phyloP scores from a whole-genome alignment of 2,797 vertebrate species.

The Oreonectes daqikongensis region DNA sequence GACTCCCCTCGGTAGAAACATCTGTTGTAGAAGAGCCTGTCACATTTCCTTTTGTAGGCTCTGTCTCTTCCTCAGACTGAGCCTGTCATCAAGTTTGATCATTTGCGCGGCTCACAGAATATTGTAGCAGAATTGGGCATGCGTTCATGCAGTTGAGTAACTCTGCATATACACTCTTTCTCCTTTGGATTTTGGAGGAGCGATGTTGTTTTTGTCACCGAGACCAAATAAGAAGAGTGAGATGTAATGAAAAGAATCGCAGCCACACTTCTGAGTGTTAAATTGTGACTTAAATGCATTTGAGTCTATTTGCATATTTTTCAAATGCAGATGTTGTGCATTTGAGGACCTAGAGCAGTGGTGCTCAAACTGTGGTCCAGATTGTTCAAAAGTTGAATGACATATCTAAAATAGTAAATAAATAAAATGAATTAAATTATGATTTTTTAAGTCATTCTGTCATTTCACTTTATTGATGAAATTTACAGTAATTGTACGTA shows the following conservation, averaged over 20 bases:
- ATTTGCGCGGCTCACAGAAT: constrained; percentile 75
- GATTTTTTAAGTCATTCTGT: too few relatives aligned
- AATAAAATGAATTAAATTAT: neutral
- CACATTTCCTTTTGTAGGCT: constrained; percentile 79
- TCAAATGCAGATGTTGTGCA: neutral
- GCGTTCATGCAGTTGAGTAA: constrained; percentile 66
- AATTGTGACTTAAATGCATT: neutral
- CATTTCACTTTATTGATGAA: too few relatives aligned
- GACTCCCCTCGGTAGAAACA: constrained; percentile 85
- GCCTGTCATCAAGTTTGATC: constrained; percentile 80
- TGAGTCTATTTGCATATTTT: neutral
- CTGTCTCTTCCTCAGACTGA: constrained; percentile 65
- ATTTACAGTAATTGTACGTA: neutral
- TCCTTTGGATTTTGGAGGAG: constrained; percentile 46
- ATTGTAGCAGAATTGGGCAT: constrained; percentile 67
- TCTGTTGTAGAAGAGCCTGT: constrained; percentile 83
- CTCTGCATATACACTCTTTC: constrained; percentile 48
- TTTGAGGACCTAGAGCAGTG: neutral
- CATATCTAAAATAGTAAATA: neutral
- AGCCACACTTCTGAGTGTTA: neutral
- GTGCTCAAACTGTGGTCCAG: neutral
- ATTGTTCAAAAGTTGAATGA: neutral
- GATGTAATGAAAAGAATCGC: neutral
- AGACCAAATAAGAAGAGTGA: constrained; percentile 7
- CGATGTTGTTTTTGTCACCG: constrained; percentile 29